Percentiles rank a stretch among this genome's conserved stretches.
Evolutionary conservation across 2,888 invertebrate genomes (phyloP).

Genomic region (Hirtodrosophila cameraria): DNA sequence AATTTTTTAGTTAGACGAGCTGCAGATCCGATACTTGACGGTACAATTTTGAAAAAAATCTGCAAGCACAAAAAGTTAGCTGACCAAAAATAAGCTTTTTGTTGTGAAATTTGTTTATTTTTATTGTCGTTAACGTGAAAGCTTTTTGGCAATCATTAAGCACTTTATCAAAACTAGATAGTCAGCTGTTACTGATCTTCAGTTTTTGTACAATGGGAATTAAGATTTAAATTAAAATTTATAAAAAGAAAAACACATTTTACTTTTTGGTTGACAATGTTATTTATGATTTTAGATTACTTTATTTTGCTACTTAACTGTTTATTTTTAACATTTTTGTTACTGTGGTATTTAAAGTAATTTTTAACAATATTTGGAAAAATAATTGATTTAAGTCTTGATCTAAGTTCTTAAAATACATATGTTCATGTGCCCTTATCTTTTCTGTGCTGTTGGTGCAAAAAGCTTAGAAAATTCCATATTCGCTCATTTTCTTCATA

Average conservation of each 20-base stretch:
- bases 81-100: neutral
- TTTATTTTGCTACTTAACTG: no score
- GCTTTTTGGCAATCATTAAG: conserved; percentile 10
- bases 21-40: neutral
- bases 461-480: neutral
- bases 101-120: conserved; percentile 17
- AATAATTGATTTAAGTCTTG: no score
- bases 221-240: no score
- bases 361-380: no score
- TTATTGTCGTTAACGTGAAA: neutral
- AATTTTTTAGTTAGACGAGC: no score
- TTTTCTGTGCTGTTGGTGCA: neutral
- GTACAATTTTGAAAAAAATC: neutral
- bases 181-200: conserved; percentile 4
- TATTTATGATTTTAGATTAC: no score
- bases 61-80: neutral
- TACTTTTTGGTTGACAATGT: no score
- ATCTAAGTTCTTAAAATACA: no score
- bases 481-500: neutral
- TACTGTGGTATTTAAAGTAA: no score
- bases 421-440: neutral
- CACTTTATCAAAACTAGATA: neutral
- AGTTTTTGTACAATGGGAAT: no score
- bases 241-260: no score
- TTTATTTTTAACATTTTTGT: no score